Conservation (phyloP, 2,113 vertebrate species). For the Pollachius pollachius region DNA sequence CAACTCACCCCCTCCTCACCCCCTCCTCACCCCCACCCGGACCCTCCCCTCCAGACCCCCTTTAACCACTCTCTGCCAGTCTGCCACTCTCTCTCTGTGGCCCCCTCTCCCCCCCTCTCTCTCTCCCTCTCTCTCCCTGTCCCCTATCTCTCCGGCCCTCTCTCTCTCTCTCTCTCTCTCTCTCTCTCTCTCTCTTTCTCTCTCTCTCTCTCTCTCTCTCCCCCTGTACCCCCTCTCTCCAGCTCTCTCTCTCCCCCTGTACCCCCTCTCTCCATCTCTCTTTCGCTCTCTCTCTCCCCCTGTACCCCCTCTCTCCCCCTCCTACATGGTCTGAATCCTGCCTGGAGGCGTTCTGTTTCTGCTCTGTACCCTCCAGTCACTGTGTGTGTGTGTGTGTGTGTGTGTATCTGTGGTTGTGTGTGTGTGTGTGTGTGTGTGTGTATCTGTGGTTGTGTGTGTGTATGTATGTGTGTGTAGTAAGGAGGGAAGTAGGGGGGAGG, state of each 20-base stretch:
- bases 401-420: conserved; percentile 32
- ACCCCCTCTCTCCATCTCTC: conserved; percentile 8
- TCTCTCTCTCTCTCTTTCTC: conserved; percentile 16
- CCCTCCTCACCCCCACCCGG: no score
- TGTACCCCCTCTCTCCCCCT: conserved; percentile 22
- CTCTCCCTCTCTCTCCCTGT: neutral
- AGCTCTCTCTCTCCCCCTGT: conserved; percentile 1
- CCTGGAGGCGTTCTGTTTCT: conserved; percentile 77
- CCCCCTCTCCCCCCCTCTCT: no score
- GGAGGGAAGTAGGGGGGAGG: conserved; percentile 2
- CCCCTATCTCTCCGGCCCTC: conserved; percentile 8
- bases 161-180: conserved; percentile 12
- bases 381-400: conserved; percentile 41
- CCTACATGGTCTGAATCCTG: conserved; percentile 43
- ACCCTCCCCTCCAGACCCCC: no score
- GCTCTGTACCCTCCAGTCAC: conserved; percentile 73
- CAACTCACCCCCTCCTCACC: no score
- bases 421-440: conserved; percentile 41
- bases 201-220: conserved; percentile 20
- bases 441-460: no score
- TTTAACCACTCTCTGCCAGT: no score
- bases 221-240: conserved; percentile 12
- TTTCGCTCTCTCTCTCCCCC: conserved; percentile 13
- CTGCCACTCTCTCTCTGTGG: no score
- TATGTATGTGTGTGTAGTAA: conserved; percentile 20